Percentiles rank a stretch among this genome's conserved stretches.
These are phyloP conservation scores for Conomelus anceps DNA, from an alignment of 2,888 invertebrate species.

Conservation along the genomic window DNA sequence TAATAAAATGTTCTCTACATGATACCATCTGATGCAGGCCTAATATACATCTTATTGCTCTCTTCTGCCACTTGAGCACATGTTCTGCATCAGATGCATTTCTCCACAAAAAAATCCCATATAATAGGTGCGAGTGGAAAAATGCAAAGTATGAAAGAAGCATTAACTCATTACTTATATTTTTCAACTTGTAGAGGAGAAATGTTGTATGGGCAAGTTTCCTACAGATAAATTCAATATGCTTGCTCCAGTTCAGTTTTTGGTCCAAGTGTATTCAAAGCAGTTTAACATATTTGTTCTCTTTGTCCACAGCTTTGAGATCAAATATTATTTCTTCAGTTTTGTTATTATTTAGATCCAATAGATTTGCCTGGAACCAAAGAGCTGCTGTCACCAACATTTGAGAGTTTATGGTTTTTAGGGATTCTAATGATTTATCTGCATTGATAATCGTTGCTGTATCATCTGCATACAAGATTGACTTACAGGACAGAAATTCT, in stretches of 20 bases:
- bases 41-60: no score
- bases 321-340: background rate
- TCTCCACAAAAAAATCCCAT: no score
- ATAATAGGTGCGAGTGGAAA: no score
- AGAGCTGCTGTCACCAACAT: background rate
- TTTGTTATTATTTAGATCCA: background rate
- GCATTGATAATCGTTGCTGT: background rate
- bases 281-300: background rate
- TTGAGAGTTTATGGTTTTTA: background rate
- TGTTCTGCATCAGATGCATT: no score
- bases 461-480: background rate
- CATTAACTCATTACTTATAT: background rate
- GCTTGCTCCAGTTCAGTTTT: background rate
- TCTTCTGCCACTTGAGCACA: no score
- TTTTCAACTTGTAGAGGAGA: background rate
- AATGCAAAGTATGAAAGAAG: no score
- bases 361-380: background rate
- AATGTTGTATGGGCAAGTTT: background rate
- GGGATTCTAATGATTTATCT: background rate
- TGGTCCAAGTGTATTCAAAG: background rate
- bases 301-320: background rate
- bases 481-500: background rate
- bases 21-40: no score
- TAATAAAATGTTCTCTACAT: no score
- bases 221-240: background rate